Evolutionary conservation across 2,888 invertebrate genomes (phyloP), one percentile per base, ranked within the genome.

Genomic region (Drosophila mimetica): DNA sequence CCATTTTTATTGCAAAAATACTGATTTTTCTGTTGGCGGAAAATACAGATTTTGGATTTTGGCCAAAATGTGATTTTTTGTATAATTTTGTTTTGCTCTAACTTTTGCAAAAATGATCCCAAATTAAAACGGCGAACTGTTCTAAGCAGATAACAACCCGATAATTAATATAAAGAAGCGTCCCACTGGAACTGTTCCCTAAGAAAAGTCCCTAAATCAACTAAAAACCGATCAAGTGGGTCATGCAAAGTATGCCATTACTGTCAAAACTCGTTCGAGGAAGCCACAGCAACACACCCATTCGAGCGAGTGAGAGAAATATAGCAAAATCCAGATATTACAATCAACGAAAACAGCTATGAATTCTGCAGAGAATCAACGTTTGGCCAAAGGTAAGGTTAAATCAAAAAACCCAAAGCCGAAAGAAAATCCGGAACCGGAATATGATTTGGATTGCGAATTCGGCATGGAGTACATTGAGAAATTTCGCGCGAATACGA

Each of bases 381-480:
- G 16, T 18, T 46, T 18, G 7, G 16, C 16, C 16, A 46, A 6
- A 7, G 18, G 11, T 18, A 36, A 46, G 0, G 6, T 13, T n/a
- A n/a, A n/a, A n/a, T n/a, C n/a, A n/a, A n/a, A n/a, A n/a, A n/a
- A n/a, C n/a, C n/a, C n/a, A n/a, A n/a, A n/a, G 13, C 2, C 20
- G 13, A 18, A 13, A 18, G 79, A 75, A 6, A n/a, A n/a, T n/a
- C n/a, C n/a, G n/a, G n/a, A n/a, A n/a, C n/a, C n/a, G n/a, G n/a
- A n/a, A n/a, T n/a, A n/a, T n/a, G 77, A 77, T 5, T 30, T 79
- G 13, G 82, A 79, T 34, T 72, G 55, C 6, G 82, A 79, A 16
- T 44, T 79, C 6, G 77, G 79, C 14, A 77, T 79, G 72, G 77
- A 82, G 0, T 11, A 70, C 13, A 82, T 79, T 13, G 37, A 63